Evolutionary conservation across 2,797 vertebrate species (phyloP).

Genomic region (Borostomias antarcticus): DNA sequence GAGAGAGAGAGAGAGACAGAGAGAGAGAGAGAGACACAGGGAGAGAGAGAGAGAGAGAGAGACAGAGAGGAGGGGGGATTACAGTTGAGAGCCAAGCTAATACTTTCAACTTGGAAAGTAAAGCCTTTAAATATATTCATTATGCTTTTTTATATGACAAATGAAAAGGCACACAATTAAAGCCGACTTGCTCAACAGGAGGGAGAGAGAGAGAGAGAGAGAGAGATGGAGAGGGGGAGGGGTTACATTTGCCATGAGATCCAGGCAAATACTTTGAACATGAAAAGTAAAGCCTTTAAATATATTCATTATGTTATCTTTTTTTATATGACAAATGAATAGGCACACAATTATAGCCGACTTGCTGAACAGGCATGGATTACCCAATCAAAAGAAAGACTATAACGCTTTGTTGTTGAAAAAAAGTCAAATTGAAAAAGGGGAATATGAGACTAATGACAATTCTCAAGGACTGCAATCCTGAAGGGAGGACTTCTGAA

Average conservation of each 20-base stretch:
- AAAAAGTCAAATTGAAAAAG: slow-evolving; percentile 8
- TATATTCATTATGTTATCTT: too few species aligned
- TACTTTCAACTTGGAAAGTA: background rate
- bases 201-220: too few species aligned
- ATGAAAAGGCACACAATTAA: too few species aligned
- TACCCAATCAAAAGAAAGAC: background rate
- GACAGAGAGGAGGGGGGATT: background rate
- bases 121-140: background rate
- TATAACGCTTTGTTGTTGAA: background rate
- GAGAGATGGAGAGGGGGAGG: too few species aligned
- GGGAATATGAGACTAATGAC: slow-evolving; percentile 9
- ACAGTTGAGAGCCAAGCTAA: background rate
- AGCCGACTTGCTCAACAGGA: too few species aligned
- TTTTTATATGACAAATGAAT: too few species aligned
- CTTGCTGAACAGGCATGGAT: slow-evolving; percentile 8
- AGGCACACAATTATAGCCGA: background rate
- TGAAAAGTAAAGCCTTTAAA: too few species aligned
- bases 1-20: background rate
- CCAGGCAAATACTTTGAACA: too few species aligned
- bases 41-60: too few species aligned
- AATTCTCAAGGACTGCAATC: background rate
- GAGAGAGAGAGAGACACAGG: too few species aligned
- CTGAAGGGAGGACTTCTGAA: background rate
- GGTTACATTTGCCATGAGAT: too few species aligned
- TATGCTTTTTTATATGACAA: background rate